A percentile compares a stretch with the other conserved stretches of the same genome.
Evolutionary conservation across 2,113 vertebrate genomes (phyloP).

Genomic region (Haemorhous mexicanus): DNA sequence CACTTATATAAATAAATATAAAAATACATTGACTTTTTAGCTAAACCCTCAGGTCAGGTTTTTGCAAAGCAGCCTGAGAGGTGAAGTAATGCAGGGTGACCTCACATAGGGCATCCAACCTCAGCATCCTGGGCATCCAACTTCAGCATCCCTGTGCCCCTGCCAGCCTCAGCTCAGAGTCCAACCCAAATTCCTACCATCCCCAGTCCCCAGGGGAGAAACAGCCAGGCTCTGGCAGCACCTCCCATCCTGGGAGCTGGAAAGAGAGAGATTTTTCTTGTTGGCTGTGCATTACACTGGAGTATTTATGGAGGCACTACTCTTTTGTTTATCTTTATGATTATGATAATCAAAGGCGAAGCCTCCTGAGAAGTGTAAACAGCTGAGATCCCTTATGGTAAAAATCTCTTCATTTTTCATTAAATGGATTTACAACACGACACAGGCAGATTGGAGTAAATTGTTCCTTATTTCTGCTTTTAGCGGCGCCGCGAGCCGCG

Average conservation of each 20-base stretch:
- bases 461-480: constrained; percentile 18
- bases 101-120: fast-evolving
- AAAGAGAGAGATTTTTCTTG: background rate
- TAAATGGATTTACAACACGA: background rate
- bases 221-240: background rate
- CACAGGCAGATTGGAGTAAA: background rate
- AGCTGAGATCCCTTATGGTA: constrained; percentile 32
- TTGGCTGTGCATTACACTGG: background rate
- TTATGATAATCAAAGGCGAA: constrained; percentile 51
- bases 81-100: background rate
- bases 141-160: background rate
- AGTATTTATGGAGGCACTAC: constrained; percentile 39
- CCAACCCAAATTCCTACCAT: background rate
- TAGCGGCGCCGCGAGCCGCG: background rate
- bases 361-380: constrained; percentile 41
- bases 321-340: constrained; percentile 61
- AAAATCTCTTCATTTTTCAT: constrained; percentile 37
- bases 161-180: background rate
- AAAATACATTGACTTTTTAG: background rate
- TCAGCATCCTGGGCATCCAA: background rate
- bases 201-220: background rate
- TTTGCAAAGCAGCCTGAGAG: background rate
- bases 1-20: background rate
- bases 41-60: background rate
- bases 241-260: background rate